phyloP scores from a whole-genome alignment of 2,113 vertebrate species.

The Phaetusa simplex region DNA sequence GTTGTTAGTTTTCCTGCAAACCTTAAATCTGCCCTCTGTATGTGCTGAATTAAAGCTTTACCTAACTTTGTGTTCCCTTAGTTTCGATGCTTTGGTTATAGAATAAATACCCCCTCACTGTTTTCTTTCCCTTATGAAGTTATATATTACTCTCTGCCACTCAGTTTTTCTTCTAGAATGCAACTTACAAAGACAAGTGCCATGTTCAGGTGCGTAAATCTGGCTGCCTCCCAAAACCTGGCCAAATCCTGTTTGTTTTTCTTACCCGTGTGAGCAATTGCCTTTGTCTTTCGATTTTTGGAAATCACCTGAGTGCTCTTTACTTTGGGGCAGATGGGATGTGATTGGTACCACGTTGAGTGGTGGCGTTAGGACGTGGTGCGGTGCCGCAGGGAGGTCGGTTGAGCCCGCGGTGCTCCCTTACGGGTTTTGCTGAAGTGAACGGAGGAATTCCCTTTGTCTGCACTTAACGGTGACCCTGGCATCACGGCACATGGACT shows the following conservation, averaged over 20 bases:
- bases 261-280: neutral
- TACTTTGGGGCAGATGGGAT: neutral
- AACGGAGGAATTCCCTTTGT: neutral
- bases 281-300: neutral
- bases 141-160: neutral
- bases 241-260: neutral
- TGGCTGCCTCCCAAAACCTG: neutral
- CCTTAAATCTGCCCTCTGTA: neutral
- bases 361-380: neutral
- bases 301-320: neutral
- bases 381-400: neutral
- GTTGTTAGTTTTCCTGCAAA: neutral
- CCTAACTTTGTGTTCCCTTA: neutral
- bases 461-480: neutral
- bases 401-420: neutral
- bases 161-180: neutral
- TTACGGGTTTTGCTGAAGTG: neutral
- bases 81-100: neutral
- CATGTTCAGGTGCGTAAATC: neutral
- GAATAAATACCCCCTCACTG: neutral
- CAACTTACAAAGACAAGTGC: neutral
- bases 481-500: neutral
- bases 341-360: rapidly evolving
- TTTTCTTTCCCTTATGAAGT: neutral
- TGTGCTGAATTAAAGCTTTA: neutral